Base-by-base conservation (phyloP, 2,888 invertebrate genomes). In the Drosophila niveifrons region DNA sequence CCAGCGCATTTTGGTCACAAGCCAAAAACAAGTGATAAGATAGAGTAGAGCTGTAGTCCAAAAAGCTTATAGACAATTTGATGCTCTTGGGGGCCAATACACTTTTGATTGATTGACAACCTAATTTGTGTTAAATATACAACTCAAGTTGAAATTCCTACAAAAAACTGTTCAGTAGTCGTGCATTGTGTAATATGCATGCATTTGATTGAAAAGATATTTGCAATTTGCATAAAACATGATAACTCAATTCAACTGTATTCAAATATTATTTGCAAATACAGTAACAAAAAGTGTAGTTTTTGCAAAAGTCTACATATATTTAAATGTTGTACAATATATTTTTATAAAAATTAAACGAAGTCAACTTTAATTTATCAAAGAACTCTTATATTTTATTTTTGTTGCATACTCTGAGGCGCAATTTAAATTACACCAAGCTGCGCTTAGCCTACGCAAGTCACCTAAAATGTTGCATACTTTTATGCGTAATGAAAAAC, bases 11-110 rank as follows among this genome's bases (percentile, higher is more conserved):
- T 67, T 58, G 61, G 58, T 48, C 57, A 68, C 46, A 67, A 55
- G 52, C 66, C 39, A 31, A 34, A 36, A 66, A 17, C 53, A 41
- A 43, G 17, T 63, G 77, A 77, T 77, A 75, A 77, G 77, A 75
- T 75, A 74, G 75, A 57, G 23, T 4, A 11, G 29, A 11, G 23
- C 23, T 23, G 23, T 23, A 23, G 11, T 44, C 44, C 41, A 29
- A 53, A 53, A 61, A 51, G 11, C 23, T 48, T 13, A 13, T 44
- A 18, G 28, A 48, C 56, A 48, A 4, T 28, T 48, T 11, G 11
- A 75, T 75, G 67, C 75, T 59, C 74, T 75, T 17, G 11, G 11
- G 57, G 57, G 29, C 43, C n/a, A 7, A 34, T 17, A 2, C 41
- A 31, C 18, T 48, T 28, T 53, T 57, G 47, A 58, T 70, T 72